phyloP scores from a whole-genome alignment of 30 jellyfish, hydroid and myxozoan species.

The Chrysaora quinquecirrha region DNA sequence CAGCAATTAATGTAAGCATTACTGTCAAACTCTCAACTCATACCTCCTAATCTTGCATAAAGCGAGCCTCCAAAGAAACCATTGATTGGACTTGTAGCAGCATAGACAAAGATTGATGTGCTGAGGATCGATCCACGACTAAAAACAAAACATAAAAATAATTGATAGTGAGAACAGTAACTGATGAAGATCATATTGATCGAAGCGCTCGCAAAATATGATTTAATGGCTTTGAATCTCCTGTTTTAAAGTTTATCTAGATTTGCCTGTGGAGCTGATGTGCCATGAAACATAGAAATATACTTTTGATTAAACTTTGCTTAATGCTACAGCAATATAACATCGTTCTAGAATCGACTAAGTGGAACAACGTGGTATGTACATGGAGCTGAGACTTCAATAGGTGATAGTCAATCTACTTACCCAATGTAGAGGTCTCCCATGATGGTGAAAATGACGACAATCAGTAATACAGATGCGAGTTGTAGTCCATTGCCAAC shows the following conservation, averaged over 20 bases:
- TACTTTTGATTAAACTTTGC: no score
- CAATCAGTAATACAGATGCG: slow-evolving; percentile 85
- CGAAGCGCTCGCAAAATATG: no score
- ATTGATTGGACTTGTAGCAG: slow-evolving; percentile 96
- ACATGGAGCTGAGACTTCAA: background rate
- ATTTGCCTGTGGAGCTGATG: no score
- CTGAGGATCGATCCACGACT: slow-evolving; percentile 97
- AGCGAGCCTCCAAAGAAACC: slow-evolving; percentile 98
- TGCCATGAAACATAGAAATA: no score
- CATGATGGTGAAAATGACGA: slow-evolving; percentile 83
- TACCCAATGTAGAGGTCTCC: slow-evolving; percentile 97
- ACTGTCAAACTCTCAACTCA: no score
- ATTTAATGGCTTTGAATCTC: no score
- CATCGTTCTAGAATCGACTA: background rate
- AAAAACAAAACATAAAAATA: slow-evolving; percentile 1
- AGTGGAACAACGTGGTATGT: background rate
- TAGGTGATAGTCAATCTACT: background rate
- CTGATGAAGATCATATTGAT: no score
- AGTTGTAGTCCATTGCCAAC: slow-evolving; percentile 95
- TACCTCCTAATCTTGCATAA: slow-evolving; percentile 92
- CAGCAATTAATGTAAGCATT: no score
- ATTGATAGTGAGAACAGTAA: no score
- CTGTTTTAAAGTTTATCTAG: no score
- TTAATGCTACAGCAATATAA: no score
- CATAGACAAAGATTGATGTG: slow-evolving; percentile 95